Conservation (phyloP, 2,797 vertebrate species). For the Characodon lateralis region DNA sequence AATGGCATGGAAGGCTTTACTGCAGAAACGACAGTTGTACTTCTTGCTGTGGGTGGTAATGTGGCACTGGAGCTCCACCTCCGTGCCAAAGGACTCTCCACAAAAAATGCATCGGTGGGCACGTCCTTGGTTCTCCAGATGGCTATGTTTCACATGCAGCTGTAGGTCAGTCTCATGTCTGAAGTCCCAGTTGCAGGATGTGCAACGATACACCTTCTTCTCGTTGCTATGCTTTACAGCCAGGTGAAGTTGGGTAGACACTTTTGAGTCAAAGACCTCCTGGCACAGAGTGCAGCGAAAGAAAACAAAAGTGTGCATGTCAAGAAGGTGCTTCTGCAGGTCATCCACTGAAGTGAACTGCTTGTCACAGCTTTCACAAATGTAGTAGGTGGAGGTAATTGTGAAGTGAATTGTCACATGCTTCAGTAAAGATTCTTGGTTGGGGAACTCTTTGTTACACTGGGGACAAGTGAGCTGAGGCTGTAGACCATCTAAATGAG, state of each 20-base stretch:
- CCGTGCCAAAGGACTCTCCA: constrained; percentile 94
- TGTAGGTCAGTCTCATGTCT: constrained; percentile 94
- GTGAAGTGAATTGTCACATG: constrained; percentile 97
- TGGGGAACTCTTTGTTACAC: constrained; percentile 98
- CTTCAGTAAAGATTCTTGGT: constrained; percentile 94
- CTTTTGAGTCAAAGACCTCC: constrained; percentile 97
- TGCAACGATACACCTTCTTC: constrained; percentile 96
- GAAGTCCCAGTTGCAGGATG: constrained; percentile 98
- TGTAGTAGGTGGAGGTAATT: constrained; percentile 96
- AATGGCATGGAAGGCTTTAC: constrained; percentile 96
- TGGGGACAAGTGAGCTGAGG: constrained; percentile 94
- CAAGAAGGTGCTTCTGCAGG: constrained; percentile 95
- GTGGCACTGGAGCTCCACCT: constrained; percentile 98
- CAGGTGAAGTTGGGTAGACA: constrained; percentile 96
- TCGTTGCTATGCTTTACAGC: constrained; percentile 98
- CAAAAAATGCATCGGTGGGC: constrained; percentile 98
- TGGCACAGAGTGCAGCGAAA: constrained; percentile 98
- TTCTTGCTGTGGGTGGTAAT: constrained; percentile 99
- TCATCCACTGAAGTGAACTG: constrained; percentile 98
- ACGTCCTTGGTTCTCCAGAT: constrained; percentile 95
- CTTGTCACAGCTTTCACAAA: constrained; percentile 98
- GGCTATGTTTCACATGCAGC: constrained; percentile 96
- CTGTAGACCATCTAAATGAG: constrained; percentile 92
- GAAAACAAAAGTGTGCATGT: constrained; percentile 99
- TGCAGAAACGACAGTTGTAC: constrained; percentile 98